These are phyloP conservation scores for Apus apus DNA, from an alignment of 2,113 vertebrate species.

Conservation along the genomic window DNA sequence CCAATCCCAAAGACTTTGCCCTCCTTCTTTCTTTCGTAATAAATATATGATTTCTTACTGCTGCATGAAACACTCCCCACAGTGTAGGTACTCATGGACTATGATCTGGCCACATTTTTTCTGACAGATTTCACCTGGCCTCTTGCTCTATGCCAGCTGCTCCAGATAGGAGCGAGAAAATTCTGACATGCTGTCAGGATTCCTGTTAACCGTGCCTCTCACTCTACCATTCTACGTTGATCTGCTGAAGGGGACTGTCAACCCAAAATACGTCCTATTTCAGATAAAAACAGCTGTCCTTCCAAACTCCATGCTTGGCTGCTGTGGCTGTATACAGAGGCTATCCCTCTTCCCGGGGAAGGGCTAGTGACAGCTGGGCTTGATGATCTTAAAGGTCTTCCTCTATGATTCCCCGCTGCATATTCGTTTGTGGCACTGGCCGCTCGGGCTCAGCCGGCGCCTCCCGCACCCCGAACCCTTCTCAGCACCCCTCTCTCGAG, in stretches of 20 bases:
- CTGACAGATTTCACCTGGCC: neutral
- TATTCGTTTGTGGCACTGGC: neutral
- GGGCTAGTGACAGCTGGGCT: too few species aligned
- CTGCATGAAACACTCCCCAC: neutral
- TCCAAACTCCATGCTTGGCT: neutral
- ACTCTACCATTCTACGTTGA: fast-evolving
- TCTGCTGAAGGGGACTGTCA: neutral
- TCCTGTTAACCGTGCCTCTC: neutral
- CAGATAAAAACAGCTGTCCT: neutral
- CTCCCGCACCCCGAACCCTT: neutral
- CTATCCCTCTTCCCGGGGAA: too few species aligned
- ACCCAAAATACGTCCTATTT: neutral
- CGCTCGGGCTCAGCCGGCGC: neutral
- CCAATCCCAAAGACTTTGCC: neutral
- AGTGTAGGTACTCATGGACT: neutral
- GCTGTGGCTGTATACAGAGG: neutral
- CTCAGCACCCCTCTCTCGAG: neutral
- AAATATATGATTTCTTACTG: neutral
- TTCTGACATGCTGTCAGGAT: neutral
- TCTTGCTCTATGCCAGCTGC: neutral
- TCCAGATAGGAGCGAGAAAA: neutral
- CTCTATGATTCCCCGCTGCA: neutral
- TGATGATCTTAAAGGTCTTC: too few species aligned
- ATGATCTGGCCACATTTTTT: neutral
- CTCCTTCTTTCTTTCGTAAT: neutral